Conservation (phyloP, 2,113 vertebrate species). For the Actenoides hombroni region DNA sequence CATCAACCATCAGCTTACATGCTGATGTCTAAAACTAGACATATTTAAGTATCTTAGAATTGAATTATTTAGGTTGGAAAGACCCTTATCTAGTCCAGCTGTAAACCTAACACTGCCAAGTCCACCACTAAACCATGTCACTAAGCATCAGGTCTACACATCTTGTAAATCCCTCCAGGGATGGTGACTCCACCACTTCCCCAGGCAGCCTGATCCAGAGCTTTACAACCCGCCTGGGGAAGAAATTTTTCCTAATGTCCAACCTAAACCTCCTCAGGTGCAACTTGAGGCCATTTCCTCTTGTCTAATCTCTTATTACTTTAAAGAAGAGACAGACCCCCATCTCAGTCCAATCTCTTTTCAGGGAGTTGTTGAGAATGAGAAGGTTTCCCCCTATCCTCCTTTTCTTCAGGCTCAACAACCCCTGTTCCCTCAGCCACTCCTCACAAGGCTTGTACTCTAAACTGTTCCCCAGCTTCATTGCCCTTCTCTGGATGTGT, state of each 20-base stretch:
- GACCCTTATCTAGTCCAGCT: not conserved
- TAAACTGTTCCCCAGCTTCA: rapidly evolving
- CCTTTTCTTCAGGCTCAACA: not conserved
- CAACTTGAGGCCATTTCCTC: not conserved
- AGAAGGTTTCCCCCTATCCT: not conserved
- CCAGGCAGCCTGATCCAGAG: not conserved
- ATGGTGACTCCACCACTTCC: not conserved
- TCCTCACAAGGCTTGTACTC: not conserved
- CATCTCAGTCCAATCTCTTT: rapidly evolving
- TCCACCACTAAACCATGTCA: not conserved
- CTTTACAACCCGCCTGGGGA: rapidly evolving
- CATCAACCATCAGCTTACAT: not conserved
- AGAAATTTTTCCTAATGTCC: not conserved
- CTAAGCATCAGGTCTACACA: rapidly evolving
- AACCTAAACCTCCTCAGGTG: not conserved
- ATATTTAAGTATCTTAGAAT: not conserved
- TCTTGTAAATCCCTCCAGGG: not conserved
- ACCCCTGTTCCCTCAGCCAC: rapidly evolving
- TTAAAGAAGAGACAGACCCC: not conserved
- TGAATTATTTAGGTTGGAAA: not conserved
- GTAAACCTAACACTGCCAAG: not conserved
- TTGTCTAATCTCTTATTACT: not conserved
- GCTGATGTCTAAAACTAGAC: not conserved
- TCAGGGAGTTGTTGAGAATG: not conserved
- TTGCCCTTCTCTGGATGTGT: rapidly evolving